A percentile compares a stretch with the other conserved stretches of the same genome.
Conservation (phyloP, 2,888 invertebrate species). For the Diaphora mendica region DNA sequence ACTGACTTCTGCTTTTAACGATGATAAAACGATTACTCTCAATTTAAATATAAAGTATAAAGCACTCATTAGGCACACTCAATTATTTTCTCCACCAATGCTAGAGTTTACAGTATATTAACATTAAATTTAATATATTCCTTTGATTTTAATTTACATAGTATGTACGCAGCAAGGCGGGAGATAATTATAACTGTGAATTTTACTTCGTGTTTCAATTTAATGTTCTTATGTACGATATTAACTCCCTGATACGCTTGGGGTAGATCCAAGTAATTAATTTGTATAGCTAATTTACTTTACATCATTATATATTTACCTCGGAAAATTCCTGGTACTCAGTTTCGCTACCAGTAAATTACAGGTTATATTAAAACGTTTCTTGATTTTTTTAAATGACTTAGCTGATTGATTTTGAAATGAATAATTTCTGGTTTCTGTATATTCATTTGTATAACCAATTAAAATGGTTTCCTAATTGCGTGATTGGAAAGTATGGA, state of each 20-base stretch:
- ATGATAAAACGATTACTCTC: background rate
- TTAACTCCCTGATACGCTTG: constrained; percentile 39
- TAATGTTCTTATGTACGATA: constrained; percentile 33
- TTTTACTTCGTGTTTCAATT: constrained; percentile 28
- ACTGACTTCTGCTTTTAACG: no score
- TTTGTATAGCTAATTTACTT: constrained; percentile 30
- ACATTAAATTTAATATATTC: constrained; percentile 26
- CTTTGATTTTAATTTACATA: constrained; percentile 22
- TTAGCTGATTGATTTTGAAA: constrained; percentile 10
- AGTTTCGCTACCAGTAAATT: constrained; percentile 35
- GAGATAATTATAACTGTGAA: constrained; percentile 29
- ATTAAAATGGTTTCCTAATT: constrained; percentile 41
- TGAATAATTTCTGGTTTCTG: constrained; percentile 13
- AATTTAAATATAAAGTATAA: background rate
- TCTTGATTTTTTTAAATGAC: constrained; percentile 29
- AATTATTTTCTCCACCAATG: background rate
- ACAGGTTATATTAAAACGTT: constrained; percentile 26
- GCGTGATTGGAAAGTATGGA: constrained; percentile 45
- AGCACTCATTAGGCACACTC: background rate
- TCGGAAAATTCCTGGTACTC: constrained; percentile 31
- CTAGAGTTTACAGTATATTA: constrained; percentile 15
- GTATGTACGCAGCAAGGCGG: constrained; percentile 4
- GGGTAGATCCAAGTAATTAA: constrained; percentile 30
- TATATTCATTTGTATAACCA: constrained; percentile 35
- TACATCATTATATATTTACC: constrained; percentile 18